Evolutionary conservation across 2,888 invertebrate species (phyloP).

Genomic region (Acronicta aceris): DNA sequence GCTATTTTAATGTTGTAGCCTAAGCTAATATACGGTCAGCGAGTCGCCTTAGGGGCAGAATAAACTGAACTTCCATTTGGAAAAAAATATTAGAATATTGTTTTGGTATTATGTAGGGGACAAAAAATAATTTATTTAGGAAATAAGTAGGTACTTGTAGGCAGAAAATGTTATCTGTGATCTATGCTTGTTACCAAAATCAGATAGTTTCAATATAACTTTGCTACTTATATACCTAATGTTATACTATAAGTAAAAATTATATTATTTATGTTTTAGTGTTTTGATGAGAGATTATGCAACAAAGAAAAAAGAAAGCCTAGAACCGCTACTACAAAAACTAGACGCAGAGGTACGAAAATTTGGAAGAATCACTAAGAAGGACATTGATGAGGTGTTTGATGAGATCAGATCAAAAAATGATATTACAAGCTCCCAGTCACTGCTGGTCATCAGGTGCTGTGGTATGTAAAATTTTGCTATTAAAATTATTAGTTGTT

Average conservation of each 20-base stretch:
- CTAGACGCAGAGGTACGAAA: conserved; percentile 92
- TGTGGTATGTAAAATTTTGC: conserved; percentile 89
- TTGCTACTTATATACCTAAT: too few species aligned
- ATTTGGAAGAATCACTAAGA: conserved; percentile 92
- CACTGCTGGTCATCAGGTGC: conserved; percentile 93
- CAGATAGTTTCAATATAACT: too few species aligned
- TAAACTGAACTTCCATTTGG: not conserved
- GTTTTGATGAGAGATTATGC: conserved; percentile 88
- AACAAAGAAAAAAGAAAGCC: conserved; percentile 88
- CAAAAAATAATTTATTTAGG: too few species aligned
- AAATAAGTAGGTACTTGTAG: too few species aligned
- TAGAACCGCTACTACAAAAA: conserved; percentile 91
- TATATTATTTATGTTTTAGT: conserved; percentile 74
- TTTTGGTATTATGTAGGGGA: too few species aligned
- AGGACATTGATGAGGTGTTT: conserved; percentile 94
- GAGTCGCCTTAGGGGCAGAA: too few species aligned
- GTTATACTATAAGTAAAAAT: too few species aligned
- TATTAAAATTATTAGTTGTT: too few species aligned
- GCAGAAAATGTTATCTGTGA: too few species aligned
- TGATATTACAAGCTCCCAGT: conserved; percentile 93
- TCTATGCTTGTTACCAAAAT: too few species aligned
- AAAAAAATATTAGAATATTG: not conserved
- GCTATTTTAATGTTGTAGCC: not conserved
- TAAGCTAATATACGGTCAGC: too few species aligned
- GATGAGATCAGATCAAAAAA: conserved; percentile 92